A percentile compares a stretch with the other conserved stretches of the same genome.
These are phyloP conservation scores for Rhynchonycteris naso DNA, from an alignment of 2,797 vertebrate genomes.

Conservation along the genomic window DNA sequence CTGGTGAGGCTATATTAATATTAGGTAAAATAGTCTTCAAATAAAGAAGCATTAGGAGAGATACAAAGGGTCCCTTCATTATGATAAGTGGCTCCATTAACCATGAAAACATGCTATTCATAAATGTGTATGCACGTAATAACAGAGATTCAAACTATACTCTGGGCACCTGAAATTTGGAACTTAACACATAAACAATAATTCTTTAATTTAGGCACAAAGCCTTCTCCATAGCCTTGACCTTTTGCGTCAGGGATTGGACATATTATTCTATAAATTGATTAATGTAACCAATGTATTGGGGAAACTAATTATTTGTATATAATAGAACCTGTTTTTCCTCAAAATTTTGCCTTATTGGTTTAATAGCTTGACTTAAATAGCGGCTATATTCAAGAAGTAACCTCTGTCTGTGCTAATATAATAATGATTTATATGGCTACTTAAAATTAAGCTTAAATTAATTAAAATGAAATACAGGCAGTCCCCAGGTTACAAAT, in stretches of 20 bases:
- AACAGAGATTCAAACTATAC: not conserved
- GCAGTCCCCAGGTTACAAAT: too few species aligned
- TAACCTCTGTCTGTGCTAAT: not conserved
- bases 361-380: constrained; percentile 1
- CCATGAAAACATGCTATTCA: not conserved
- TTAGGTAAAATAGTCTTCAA: constrained; percentile 24
- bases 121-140: not conserved
- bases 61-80: not conserved
- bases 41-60: not conserved
- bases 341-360: not conserved
- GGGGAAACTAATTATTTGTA: not conserved
- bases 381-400: not conserved
- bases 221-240: not conserved
- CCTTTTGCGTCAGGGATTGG: not conserved
- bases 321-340: not conserved
- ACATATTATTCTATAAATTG: not conserved
- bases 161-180: not conserved
- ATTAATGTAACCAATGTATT: not conserved
- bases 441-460: constrained; percentile 24
- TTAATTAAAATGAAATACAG: constrained; percentile 14
- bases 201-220: not conserved
- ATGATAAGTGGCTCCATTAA: not conserved
- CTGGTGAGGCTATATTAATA: constrained; percentile 2
- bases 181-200: not conserved
- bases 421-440: not conserved